Percentiles rank a stretch among this genome's conserved stretches.
Evolutionary conservation across 2,113 vertebrate genomes (phyloP).

Genomic region (Malurus cyaneus): DNA sequence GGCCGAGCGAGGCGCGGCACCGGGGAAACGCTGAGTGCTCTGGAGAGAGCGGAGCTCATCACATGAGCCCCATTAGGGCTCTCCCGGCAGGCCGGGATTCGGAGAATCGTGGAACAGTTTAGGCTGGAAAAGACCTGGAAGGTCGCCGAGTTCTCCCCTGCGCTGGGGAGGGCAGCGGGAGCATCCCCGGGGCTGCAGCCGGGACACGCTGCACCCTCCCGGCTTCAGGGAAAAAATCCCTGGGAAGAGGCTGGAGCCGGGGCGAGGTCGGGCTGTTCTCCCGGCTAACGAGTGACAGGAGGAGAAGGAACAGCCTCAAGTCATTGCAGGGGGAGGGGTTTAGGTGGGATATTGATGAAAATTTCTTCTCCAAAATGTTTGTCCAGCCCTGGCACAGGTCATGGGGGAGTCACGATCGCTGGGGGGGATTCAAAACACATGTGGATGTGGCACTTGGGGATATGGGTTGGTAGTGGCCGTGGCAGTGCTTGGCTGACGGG

Average conservation of each 20-base stretch:
- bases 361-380: not conserved
- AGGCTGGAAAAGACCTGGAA: not conserved
- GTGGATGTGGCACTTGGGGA: not conserved
- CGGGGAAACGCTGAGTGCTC: not conserved
- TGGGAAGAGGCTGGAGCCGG: rapidly evolving
- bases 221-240: rapidly evolving
- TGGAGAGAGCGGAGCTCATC: not conserved
- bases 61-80: not conserved
- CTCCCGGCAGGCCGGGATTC: not conserved
- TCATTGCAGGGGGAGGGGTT: not conserved
- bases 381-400: not conserved
- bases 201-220: rapidly evolving
- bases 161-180: not conserved
- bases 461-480: rapidly evolving
- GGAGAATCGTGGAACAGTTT: not conserved
- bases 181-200: not conserved
- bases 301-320: not conserved
- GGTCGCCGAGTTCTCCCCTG: not conserved
- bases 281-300: rapidly evolving
- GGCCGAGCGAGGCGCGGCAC: not conserved
- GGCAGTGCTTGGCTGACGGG: not conserved
- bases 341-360: not conserved
- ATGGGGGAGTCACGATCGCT: not conserved
- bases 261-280: not conserved
- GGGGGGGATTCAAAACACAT: rapidly evolving